Base-by-base conservation (phyloP, 2,888 invertebrate genomes). In the Ectropis crepuscularia region DNA sequence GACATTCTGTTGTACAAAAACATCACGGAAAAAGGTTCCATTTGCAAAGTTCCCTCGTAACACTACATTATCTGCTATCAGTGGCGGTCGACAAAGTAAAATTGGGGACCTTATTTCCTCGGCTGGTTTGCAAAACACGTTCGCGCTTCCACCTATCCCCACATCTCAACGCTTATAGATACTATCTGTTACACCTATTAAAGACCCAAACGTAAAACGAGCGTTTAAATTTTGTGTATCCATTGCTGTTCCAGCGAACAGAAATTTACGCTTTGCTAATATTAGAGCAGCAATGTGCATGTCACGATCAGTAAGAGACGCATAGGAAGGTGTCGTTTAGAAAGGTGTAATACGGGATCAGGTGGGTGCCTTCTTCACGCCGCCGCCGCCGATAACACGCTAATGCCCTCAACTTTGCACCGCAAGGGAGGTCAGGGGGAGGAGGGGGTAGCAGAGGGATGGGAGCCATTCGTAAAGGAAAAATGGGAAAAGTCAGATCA, bases 371-470 rank as follows among this genome's bases (percentile, higher is more conserved):
- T 88, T 92, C 92, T 92, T 92, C 90, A 87, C 91, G 81, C 88
- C 86, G 82, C 86, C 83, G 83, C 84, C 86, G 78, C 90, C 90
- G 92, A 92, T 92, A 92, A 92, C 92, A 92, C 91, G 92, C 88
- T 92, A 92, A 92, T 92, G 91, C 90, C 90, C 90, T 92, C 92
- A 92, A 92, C 92, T 92, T 92, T 92, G 90, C 92, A 92, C 92
- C 91, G 87, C 88, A 87, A 84, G 76, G 87, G 88, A 88, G 76
- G 84, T 80, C 68, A 65, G 71, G 72, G 72, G 73, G 76, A 62
- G 69, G 70, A 41, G 68, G 64, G 60, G 70, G 76, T 57, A 53
- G 72, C 69, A 73, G 69, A 73, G 74, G 71, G 71, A 78, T 71
- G 74, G 78, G 75, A 79, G 76, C 77, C 79, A 83, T 82, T 85